Evolutionary conservation across 2,888 invertebrate species (phyloP), one percentile per base, ranked within the genome.

Genomic region (Pyrgus malvae): DNA sequence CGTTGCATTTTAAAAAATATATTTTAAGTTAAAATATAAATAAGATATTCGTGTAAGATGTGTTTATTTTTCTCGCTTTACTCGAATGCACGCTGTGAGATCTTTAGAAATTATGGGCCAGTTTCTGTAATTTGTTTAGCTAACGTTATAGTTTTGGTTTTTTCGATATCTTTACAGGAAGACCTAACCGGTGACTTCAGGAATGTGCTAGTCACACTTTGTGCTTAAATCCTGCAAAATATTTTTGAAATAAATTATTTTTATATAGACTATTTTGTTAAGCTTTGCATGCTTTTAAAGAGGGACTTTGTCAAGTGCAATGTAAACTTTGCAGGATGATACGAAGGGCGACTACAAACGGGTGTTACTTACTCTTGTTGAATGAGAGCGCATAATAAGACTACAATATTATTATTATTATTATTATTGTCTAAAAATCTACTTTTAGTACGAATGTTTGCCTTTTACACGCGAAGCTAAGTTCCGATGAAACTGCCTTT

Each of bases 341-440:
- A 88, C 93, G 68, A 92, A 93, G 71, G 94, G 94, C 53, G 94
- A 94, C 89, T 94, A 93, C 90, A 92, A 92, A 85, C 91, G 92
- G 71, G 91, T 93, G 66, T 91, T 95, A 82, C 90, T 93, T 63
- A 91, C 91, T 64, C 65, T 93, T 70, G 84, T 89, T 62, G 84
- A 84, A 57, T 90, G 83, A 73, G 76, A 71, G 70, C 64, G 74
- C 80, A 76, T 79, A 78, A 81, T 80, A 81, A 70, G 72, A 72
- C 71, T 69, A 68, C 71, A 63, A 59, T 63, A 63, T 31, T 11
- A 33, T 19, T 46, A 27, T 17, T 31, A 23, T 4, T 37, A 35
- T 9, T 9, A 16, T 16, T n/a, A n/a, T n/a, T n/a, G n/a, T n/a
- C n/a, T n/a, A n/a, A n/a, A 0, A 1, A n/a, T n/a, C 17, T 41